Conservation (phyloP, 2,797 vertebrate species). For the Scyliorhinus canicula region DNA sequence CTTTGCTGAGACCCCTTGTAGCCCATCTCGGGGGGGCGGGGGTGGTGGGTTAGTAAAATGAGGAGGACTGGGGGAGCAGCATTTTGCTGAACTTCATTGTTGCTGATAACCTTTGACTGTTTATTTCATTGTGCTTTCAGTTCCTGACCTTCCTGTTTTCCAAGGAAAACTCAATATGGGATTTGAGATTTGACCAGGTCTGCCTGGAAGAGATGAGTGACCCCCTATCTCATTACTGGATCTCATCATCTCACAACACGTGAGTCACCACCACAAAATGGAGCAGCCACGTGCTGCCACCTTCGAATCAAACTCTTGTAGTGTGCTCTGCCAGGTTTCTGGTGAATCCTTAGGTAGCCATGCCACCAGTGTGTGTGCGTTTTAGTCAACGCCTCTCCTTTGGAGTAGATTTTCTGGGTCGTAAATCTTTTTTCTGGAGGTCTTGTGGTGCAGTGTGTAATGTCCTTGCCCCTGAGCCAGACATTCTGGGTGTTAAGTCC, state of each 20-base stretch:
- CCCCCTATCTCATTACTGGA: conserved; percentile 96
- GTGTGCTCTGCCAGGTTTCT: not conserved
- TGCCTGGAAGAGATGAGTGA: conserved; percentile 89
- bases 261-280: conserved; percentile 56
- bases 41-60: not conserved
- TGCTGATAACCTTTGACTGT: conserved; percentile 8
- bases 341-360: not conserved
- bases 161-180: conserved; percentile 95
- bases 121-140: conserved; percentile 54
- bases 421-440: not conserved
- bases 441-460: not conserved
- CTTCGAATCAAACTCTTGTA: not conserved
- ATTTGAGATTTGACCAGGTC: conserved; percentile 73
- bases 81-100: not conserved
- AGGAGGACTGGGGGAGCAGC: not conserved
- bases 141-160: conserved; percentile 96
- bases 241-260: conserved; percentile 98
- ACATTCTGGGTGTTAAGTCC: not conserved
- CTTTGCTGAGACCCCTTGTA: not conserved
- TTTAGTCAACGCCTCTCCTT: not conserved
- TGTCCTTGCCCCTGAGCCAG: not conserved
- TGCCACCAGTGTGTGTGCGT: not conserved
- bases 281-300: not conserved
- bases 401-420: not conserved
- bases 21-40: not conserved